phyloP scores from a whole-genome alignment of 2,113 vertebrate genomes.

The Pelecanus crispus region DNA sequence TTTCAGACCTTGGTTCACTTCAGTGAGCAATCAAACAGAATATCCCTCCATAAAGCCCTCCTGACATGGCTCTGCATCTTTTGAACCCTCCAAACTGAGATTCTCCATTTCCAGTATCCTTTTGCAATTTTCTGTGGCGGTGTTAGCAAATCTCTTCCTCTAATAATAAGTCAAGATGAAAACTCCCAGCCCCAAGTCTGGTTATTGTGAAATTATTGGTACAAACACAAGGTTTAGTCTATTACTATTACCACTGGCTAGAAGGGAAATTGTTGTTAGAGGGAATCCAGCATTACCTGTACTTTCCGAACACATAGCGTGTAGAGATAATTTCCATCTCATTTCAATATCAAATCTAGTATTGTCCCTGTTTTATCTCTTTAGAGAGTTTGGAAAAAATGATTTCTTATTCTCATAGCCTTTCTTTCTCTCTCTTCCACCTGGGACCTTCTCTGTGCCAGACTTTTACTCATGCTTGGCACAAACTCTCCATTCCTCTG shows the following conservation, averaged over 20 bases:
- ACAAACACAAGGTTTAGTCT: not conserved
- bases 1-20: not conserved
- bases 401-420: not conserved
- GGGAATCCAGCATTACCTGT: not conserved
- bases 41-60: not conserved
- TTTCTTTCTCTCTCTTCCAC: not conserved
- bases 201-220: not conserved
- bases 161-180: not conserved
- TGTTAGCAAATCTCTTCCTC: not conserved
- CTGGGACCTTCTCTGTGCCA: not conserved
- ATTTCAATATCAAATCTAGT: not conserved
- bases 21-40: not conserved
- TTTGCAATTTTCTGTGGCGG: not conserved
- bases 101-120: not conserved
- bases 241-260: not conserved
- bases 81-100: not conserved
- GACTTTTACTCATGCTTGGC: not conserved
- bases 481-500: not conserved
- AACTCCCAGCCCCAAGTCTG: rapidly evolving
- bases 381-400: not conserved
- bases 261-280: not conserved
- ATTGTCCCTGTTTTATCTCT: not conserved
- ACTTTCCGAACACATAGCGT: not conserved
- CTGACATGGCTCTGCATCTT: not conserved
- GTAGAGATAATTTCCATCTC: not conserved